phyloP scores from a whole-genome alignment of 2,113 vertebrate genomes.

The Xiphorhynchus elegans region DNA sequence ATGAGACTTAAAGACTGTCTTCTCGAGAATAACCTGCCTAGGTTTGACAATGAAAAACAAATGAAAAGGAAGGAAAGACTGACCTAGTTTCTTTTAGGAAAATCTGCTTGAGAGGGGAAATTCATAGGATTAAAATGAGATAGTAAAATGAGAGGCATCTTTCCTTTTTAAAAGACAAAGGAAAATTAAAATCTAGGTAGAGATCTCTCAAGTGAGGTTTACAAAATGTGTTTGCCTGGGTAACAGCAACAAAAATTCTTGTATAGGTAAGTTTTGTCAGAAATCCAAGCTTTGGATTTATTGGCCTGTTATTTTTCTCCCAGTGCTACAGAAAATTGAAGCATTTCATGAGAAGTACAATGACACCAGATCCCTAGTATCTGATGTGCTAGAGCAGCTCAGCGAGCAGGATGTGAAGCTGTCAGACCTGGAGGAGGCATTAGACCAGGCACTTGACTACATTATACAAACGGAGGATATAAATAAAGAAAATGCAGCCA shows the following conservation, averaged over 20 bases:
- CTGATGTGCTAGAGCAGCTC: constrained; percentile 79
- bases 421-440: constrained; percentile 76
- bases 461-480: constrained; percentile 73
- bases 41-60: not conserved
- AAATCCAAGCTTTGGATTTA: not conserved
- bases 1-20: not conserved
- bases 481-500: constrained; percentile 79
- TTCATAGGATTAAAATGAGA: not conserved
- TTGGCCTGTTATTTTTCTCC: not conserved
- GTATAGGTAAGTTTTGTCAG: not conserved
- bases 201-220: not conserved
- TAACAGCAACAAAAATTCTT: not conserved
- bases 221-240: not conserved
- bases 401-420: constrained; percentile 78
- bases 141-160: not conserved
- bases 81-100: not conserved
- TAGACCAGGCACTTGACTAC: constrained; percentile 74
- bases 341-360: constrained; percentile 83
- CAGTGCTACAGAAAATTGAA: constrained; percentile 81
- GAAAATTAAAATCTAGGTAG: not conserved
- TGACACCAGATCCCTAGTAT: constrained; percentile 79
- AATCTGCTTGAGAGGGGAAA: not conserved
- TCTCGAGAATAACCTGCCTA: not conserved
- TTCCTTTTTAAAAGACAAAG: not conserved
- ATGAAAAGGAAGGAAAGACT: not conserved